Evolutionary conservation across 1,140 invertebrate species (phyloP).

Genomic region (Drosophila seguyi): DNA sequence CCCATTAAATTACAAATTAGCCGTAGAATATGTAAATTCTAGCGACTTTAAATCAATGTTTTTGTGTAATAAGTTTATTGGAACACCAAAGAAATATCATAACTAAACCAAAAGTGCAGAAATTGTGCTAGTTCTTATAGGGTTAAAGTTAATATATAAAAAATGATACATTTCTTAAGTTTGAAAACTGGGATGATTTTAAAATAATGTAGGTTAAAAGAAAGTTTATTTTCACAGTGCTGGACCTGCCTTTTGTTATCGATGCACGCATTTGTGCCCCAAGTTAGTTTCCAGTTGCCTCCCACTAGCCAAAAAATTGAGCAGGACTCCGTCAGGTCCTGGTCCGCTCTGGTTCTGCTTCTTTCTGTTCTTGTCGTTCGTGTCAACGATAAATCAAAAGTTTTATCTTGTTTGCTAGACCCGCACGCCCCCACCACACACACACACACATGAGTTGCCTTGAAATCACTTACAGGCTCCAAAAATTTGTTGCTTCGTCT

Average conservation of each 20-base stretch:
- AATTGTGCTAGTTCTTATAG: no score
- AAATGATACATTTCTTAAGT: no score
- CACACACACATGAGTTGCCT: slow-evolving; percentile 30
- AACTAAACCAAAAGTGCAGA: no score
- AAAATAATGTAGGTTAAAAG: no score
- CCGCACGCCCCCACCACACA: slow-evolving; percentile 1
- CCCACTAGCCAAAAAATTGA: slow-evolving; percentile 21
- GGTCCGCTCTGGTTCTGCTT: slow-evolving; percentile 7
- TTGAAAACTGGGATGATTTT: no score
- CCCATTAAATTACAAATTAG: neutral
- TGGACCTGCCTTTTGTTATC: slow-evolving; percentile 33
- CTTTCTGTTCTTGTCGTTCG: slow-evolving; percentile 56
- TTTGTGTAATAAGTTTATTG: no score
- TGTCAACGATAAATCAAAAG: slow-evolving; percentile 83
- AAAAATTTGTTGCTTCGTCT: slow-evolving; percentile 49
- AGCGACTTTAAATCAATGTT: neutral
- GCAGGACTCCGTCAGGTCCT: slow-evolving; percentile 28
- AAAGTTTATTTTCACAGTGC: neutral
- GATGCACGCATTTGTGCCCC: slow-evolving; percentile 59
- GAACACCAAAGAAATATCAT: no score
- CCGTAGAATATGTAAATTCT: neutral
- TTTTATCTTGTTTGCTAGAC: slow-evolving; percentile 74
- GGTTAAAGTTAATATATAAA: no score
- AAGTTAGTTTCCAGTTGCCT: slow-evolving; percentile 42
- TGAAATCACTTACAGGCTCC: slow-evolving; percentile 53